Evolutionary conservation across 2,888 invertebrate species (phyloP).

Genomic region (Myopa testacea): DNA sequence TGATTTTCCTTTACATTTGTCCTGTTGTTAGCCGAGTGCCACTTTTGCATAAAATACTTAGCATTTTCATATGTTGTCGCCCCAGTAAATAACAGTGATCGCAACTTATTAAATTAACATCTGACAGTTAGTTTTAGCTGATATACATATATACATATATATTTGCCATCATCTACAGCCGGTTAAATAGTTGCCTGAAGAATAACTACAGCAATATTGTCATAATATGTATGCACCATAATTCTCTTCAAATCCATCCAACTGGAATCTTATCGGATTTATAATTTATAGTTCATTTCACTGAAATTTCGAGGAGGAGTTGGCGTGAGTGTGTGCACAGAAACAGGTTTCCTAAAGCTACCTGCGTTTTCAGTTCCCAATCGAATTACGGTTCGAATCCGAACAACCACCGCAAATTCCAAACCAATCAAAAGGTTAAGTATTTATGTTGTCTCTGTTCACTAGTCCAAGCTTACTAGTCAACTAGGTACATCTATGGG

Average conservation of each 20-base stretch:
- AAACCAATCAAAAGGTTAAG: constrained; percentile 27
- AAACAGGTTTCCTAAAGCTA: constrained; percentile 18
- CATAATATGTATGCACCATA: background rate
- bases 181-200: constrained; percentile 2
- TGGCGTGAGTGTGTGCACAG: background rate
- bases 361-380: constrained; percentile 12
- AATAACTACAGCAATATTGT: background rate
- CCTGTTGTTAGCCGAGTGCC: background rate
- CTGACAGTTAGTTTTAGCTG: constrained; percentile 40
- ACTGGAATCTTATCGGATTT: background rate
- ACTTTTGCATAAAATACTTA: background rate
- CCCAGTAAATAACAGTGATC: background rate
- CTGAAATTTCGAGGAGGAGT: background rate
- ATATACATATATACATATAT: background rate
- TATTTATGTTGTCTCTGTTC: background rate
- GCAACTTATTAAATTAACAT: constrained; percentile 32
- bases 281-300: background rate
- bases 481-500: background rate
- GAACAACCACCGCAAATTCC: constrained; percentile 40
- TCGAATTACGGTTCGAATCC: background rate
- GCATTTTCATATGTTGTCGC: background rate
- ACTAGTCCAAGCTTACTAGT: background rate
- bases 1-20: background rate
- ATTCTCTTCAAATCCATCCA: background rate
- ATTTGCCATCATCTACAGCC: constrained; percentile 45